These are phyloP conservation scores for Myotis myotis DNA, from an alignment of 2,797 vertebrate species.

Conservation along the genomic window DNA sequence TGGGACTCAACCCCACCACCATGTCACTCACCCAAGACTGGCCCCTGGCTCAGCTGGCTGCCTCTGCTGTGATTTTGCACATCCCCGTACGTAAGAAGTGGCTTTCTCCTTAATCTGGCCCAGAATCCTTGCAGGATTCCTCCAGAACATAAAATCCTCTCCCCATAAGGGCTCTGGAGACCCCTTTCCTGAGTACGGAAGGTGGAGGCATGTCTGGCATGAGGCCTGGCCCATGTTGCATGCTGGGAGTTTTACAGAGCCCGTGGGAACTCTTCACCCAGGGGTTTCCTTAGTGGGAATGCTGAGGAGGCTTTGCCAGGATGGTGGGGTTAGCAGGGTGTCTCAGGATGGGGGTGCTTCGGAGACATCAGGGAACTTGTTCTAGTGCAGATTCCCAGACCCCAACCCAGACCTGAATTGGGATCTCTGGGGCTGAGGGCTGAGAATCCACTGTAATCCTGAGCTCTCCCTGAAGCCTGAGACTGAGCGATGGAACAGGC, in stretches of 20 bases:
- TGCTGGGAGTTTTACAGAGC: not conserved
- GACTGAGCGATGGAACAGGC: not conserved
- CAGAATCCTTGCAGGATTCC: not conserved
- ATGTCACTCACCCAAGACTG: not conserved
- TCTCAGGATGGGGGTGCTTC: not conserved
- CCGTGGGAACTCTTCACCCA: not conserved
- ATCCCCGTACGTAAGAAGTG: not conserved
- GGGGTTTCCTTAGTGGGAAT: not conserved
- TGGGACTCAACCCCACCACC: not conserved
- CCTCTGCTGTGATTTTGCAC: not conserved
- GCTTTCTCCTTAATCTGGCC: conserved; percentile 1
- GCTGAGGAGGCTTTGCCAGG: not conserved
- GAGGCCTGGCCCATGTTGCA: not conserved
- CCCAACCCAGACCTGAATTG: not conserved
- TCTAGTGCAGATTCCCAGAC: not conserved
- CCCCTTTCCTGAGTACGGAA: not conserved
- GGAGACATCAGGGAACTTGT: not conserved
- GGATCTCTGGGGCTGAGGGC: not conserved
- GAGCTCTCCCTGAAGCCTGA: not conserved
- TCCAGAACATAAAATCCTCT: not conserved
- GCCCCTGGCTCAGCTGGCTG: not conserved
- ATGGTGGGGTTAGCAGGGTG: not conserved
- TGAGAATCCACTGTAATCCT: not conserved
- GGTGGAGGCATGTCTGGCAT: not conserved
- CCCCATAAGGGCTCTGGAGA: not conserved